Evolutionary conservation across 2,888 invertebrate species (phyloP).

Genomic region (Mesorhabditis sp.): DNA sequence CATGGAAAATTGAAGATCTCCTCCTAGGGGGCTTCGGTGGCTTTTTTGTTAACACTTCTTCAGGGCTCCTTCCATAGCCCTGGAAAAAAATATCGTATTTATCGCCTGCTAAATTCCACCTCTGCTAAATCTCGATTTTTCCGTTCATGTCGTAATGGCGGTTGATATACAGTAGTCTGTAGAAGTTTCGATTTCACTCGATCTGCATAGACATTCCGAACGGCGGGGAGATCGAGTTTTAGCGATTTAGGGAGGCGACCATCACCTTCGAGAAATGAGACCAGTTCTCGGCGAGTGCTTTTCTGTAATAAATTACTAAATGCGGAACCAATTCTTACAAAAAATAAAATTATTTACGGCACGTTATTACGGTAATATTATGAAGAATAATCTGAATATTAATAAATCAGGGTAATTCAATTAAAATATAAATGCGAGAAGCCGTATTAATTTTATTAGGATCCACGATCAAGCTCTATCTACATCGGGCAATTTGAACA

Average conservation of each 20-base stretch:
- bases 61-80: no score
- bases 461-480: no score
- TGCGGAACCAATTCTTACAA: no score
- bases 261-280: constrained; percentile 26
- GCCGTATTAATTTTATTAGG: no score
- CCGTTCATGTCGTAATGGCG: constrained; percentile 15
- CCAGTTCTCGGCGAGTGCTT: constrained; percentile 24
- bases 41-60: not conserved
- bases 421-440: no score
- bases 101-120: no score
- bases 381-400: no score
- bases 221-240: constrained; percentile 16
- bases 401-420: no score
- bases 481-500: not conserved
- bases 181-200: constrained; percentile 29
- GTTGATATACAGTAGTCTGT: constrained; percentile 28
- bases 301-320: not conserved
- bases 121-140: no score
- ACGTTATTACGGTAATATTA: no score
- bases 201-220: constrained; percentile 20
- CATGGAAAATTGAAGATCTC: not conserved
- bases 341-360: no score
- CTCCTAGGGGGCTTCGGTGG: not conserved
- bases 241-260: constrained; percentile 10
- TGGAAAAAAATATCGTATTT: no score